phyloP scores from a whole-genome alignment of 2,113 vertebrate genomes.

The Fregetta grallaria region DNA sequence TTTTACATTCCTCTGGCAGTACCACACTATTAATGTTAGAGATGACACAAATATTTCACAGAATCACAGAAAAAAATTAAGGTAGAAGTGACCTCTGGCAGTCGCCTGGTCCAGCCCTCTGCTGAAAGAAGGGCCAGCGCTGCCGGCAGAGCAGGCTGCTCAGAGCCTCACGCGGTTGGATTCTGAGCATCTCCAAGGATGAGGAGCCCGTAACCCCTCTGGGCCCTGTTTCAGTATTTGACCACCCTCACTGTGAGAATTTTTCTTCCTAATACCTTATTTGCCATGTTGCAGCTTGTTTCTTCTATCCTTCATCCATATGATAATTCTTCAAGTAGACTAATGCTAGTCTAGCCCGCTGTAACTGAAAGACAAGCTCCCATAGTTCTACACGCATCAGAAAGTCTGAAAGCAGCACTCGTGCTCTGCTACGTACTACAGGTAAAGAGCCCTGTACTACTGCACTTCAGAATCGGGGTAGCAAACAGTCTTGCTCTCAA shows the following conservation, averaged over 20 bases:
- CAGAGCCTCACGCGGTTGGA: rapidly evolving
- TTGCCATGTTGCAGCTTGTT: neutral
- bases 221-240: neutral
- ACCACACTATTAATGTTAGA: rapidly evolving
- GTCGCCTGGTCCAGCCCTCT: neutral
- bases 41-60: neutral
- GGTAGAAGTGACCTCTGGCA: neutral
- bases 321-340: neutral
- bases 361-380: neutral
- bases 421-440: neutral
- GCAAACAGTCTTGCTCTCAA: neutral
- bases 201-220: neutral
- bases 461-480: neutral
- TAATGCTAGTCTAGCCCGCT: neutral
- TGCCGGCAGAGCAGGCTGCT: neutral
- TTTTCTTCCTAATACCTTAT: neutral
- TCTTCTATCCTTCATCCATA: neutral
- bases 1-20: no score
- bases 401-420: neutral
- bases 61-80: neutral
- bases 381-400: neutral
- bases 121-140: neutral
- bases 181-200: neutral
- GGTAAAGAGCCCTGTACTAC: neutral
- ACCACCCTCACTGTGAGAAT: constrained; percentile 44